Percentiles rank a stretch among this genome's conserved stretches.
These are phyloP conservation scores for Phymastichus coffea DNA, from an alignment of 1,140 invertebrate genomes.

Conservation along the genomic window DNA sequence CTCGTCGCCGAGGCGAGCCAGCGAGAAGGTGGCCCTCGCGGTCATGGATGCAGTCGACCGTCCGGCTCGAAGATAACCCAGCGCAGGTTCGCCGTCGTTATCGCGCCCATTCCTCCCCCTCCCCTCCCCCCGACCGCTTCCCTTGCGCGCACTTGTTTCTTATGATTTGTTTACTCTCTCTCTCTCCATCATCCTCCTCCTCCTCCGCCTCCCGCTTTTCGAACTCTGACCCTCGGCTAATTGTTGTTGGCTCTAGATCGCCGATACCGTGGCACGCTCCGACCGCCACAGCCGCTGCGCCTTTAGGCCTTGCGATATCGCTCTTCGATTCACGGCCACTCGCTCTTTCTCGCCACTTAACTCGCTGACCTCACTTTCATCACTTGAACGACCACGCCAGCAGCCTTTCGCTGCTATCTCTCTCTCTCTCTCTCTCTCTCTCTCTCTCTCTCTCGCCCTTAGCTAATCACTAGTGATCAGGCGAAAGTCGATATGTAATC, in stretches of 20 bases:
- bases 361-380: constrained; percentile 20
- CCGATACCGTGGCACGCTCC: constrained; percentile 39
- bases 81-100: no score
- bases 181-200: constrained; percentile 10
- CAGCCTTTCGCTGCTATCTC: no score
- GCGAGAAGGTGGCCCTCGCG: no score
- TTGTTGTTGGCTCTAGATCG: constrained; percentile 57
- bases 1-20: no score
- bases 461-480: no score
- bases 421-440: no score
- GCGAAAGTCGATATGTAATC: no score
- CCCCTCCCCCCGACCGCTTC: neutral
- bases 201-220: constrained; percentile 41
- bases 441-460: no score
- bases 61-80: no score
- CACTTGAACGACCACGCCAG: no score
- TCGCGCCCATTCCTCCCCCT: neutral
- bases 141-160: neutral
- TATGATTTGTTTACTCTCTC: constrained; percentile 51
- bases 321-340: constrained; percentile 5
- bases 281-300: neutral
- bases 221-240: constrained; percentile 56
- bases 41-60: no score
- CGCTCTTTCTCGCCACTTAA: constrained; percentile 7
- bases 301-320: neutral